Evolutionary conservation across 2,113 vertebrate genomes (phyloP), one percentile per base, ranked within the genome.

Genomic region (Archocentrus centrarchus): DNA sequence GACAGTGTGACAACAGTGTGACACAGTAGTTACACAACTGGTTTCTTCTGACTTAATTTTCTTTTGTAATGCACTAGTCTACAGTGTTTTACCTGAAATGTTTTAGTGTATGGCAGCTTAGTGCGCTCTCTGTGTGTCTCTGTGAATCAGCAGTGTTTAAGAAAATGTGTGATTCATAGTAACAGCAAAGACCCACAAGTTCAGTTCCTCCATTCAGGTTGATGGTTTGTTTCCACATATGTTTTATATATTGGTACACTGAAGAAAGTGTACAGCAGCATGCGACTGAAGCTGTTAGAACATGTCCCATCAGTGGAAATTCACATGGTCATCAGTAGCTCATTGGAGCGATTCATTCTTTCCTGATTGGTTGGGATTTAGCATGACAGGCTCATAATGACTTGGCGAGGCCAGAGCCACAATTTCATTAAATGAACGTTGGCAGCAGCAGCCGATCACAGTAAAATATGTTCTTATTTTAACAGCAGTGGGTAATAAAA

Each of bases 301-400:
- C 84, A 70, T 79, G 70, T 90, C 86, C 89, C 85, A 88, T 90
- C 61, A 57, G 83, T 53, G 81, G 87, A 91, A 92, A 92, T 91
- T 82, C 80, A 80, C 82, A 59, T 77, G 81, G 86, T 87, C 93
- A 84, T 93, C 91, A 80, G 83, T 80, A 39, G 88, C 77, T 93
- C 81, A 84, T n/a, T 87, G 77, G 79, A 91, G 90, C 75, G 10
- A 68, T 83, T 61, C 79, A 41, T 83, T 50, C 85, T 83, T 68
- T 55, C 89, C 82, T 92, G 86, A 91, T 88, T 62, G 83, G 85
- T 82, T 18, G 66, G 70, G 84, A 57, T 70, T 91, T 83, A 88
- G 88, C 87, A 73, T 88, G 89, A 90, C 90, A 84, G 89, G 80
- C 88, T 89, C 87, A 86, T 85, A 86, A 93, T 59, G 84, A 91